phyloP scores from a whole-genome alignment of 2,888 invertebrate genomes.

The Heliconius ethilla region DNA sequence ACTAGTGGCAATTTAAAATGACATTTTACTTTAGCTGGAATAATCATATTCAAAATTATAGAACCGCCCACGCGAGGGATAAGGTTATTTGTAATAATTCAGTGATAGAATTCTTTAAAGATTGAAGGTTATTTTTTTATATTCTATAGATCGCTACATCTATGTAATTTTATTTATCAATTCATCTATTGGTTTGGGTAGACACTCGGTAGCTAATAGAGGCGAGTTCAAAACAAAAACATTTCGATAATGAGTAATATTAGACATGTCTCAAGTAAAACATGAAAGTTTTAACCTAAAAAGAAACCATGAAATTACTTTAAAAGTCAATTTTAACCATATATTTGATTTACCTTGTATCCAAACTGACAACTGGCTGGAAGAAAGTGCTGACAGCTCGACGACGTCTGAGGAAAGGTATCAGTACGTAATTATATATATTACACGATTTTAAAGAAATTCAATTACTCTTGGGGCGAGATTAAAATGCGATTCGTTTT shows the following conservation, averaged over 20 bases:
- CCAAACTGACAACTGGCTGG: constrained; percentile 32
- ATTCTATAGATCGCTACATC: too few species aligned
- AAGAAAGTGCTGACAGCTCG: constrained; percentile 67
- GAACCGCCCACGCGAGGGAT: constrained; percentile 9
- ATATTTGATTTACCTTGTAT: constrained; percentile 31
- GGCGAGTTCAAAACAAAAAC: neutral
- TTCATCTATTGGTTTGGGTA: too few species aligned
- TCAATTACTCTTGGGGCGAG: constrained; percentile 60
- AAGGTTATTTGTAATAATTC: neutral
- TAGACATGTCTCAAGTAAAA: constrained; percentile 2
- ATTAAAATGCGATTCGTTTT: constrained; percentile 52
- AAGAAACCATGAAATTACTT: neutral
- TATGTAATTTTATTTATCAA: too few species aligned
- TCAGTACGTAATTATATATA: constrained; percentile 64
- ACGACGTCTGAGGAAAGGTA: constrained; percentile 58
- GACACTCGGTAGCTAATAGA: too few species aligned
- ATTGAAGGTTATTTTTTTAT: neutral
- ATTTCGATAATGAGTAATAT: neutral
- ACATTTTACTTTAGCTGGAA: constrained; percentile 45
- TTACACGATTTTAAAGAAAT: constrained; percentile 53
- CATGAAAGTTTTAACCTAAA: constrained; percentile 7
- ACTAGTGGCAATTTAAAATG: constrained; percentile 49
- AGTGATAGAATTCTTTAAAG: neutral
- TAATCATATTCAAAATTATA: constrained; percentile 28
- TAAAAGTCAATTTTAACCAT: constrained; percentile 29